phyloP scores from a whole-genome alignment of 2,888 invertebrate genomes.

The Heliconius ismenius region DNA sequence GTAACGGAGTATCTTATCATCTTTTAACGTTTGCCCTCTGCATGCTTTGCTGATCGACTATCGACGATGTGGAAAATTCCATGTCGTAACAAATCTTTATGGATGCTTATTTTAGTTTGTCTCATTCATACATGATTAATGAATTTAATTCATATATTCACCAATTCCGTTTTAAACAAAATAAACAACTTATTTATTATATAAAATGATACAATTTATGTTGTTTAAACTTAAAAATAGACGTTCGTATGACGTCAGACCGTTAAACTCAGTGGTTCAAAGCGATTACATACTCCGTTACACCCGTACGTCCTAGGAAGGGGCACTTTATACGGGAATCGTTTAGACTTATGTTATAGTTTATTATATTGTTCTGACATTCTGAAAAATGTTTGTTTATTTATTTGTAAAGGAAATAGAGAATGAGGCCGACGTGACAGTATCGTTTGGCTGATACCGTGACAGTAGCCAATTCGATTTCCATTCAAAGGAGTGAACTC shows the following conservation, averaged over 20 bases:
- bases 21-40: too few relatives aligned
- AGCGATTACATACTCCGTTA: conserved; percentile 29
- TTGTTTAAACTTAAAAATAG: conserved; percentile 4
- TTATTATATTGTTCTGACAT: background rate
- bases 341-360: conserved; percentile 6
- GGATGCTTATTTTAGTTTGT: too few relatives aligned
- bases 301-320: conserved; percentile 17
- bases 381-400: background rate
- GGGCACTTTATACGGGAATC: background rate
- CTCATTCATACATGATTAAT: too few relatives aligned
- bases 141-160: too few relatives aligned
- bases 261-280: conserved; percentile 28
- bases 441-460: background rate
- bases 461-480: background rate
- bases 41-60: too few relatives aligned
- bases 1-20: background rate
- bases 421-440: background rate
- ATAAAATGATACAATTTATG: conserved; percentile 1
- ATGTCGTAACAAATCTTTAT: too few relatives aligned
- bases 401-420: background rate
- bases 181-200: background rate
- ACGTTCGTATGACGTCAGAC: conserved; percentile 12
- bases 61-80: too few relatives aligned
- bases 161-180: background rate
- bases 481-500: background rate